Base-by-base conservation (phyloP, 2,888 invertebrate genomes). In the Zaprionus obscuricornis region DNA sequence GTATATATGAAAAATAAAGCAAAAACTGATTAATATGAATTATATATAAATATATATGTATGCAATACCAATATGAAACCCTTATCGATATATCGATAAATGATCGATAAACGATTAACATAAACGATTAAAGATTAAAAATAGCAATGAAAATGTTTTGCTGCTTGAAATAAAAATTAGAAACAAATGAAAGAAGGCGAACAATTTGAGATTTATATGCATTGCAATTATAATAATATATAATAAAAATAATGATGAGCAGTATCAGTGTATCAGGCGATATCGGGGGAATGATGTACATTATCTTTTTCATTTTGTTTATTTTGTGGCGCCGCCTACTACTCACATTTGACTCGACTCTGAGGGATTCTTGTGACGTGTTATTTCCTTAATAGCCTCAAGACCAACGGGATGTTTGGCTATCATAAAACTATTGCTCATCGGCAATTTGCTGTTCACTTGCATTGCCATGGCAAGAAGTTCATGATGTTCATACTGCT, bases 361-460 rank as follows among this genome's bases (percentile, higher is more conserved):
- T 56, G 90, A 89, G 58, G 91, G 91, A 74, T 93, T 93, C 77
- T 92, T 92, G 76, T 93, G 93, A 36, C 93, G 91, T 46, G 94
- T 95, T 67, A 95, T 92, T 86, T 95, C 94, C 84, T 95, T 94
- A 78, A 95, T 94, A 74, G 95, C 95, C 40, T 95, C 95, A 86
- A 95, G 90, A 18, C 95, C 95, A 69, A 95, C 95, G 62, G 94
- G 94, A 90, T 94, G 94, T 59, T 90, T 90, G 56, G 89, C 84
- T 55, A 90, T 88, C 87, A 90, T 87, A 63, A 90, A 90, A 64
- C 90, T 90, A 70, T 87, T 89, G 81, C 90, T 89, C 13, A 88
- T 82, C 37, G 89, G 88, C 69, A 90, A 76, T 66, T 88, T 89
- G 22, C 87, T 83, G 26, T 82, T 72, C 6, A 54, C 42, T 31